Evolutionary conservation across 2,113 vertebrate species (phyloP).

Genomic region (Notiomystis cincta): DNA sequence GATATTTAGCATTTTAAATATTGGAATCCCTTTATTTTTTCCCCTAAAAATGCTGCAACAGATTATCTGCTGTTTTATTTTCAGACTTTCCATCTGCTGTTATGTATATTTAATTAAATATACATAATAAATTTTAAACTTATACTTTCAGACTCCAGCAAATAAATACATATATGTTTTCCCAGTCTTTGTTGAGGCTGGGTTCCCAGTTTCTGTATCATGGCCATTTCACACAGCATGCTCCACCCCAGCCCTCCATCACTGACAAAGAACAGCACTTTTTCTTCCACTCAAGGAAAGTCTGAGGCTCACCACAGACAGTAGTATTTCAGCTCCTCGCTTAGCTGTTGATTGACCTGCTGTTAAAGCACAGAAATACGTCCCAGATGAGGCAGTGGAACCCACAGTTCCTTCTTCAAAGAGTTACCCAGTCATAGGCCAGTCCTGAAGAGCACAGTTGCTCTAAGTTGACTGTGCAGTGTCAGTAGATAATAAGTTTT

Average conservation of each 20-base stretch:
- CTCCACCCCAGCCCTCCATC: fast-evolving
- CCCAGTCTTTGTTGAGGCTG: neutral
- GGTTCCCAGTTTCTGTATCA: neutral
- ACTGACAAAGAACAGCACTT: neutral
- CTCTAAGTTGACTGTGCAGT: neutral
- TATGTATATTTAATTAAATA: neutral
- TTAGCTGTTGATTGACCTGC: neutral
- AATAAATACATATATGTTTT: neutral
- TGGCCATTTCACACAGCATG: neutral
- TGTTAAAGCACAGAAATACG: neutral
- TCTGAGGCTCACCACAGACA: neutral
- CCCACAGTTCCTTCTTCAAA: neutral
- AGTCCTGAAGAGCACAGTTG: neutral
- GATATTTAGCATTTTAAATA: neutral
- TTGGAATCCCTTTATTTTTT: neutral
- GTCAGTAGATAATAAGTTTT: neutral
- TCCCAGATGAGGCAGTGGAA: neutral
- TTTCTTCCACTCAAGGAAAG: neutral
- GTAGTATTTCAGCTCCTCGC: neutral
- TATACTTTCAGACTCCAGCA: neutral
- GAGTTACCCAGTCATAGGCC: neutral
- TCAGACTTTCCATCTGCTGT: neutral
- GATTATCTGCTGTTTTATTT: neutral
- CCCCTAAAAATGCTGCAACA: neutral
- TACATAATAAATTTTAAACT: neutral